These are phyloP conservation scores for Drosophila leonis DNA, from an alignment of 2,888 invertebrate species.

Conservation along the genomic window DNA sequence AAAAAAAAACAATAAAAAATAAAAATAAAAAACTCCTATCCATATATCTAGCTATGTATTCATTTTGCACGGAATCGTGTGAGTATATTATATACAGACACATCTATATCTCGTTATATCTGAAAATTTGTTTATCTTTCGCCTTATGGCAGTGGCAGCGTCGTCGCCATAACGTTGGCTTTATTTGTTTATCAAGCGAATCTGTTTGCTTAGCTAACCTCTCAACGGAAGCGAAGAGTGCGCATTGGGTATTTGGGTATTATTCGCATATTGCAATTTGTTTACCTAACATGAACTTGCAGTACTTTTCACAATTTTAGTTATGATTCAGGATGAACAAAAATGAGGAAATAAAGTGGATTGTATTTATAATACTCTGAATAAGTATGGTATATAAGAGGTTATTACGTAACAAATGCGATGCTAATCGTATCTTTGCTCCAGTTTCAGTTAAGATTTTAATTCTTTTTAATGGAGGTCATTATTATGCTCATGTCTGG, in stretches of 20 bases:
- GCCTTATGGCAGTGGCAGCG: slow-evolving; percentile 40
- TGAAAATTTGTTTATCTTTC: slow-evolving; percentile 52
- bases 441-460: neutral
- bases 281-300: slow-evolving; percentile 39
- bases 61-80: slow-evolving; percentile 13
- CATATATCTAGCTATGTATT: slow-evolving; percentile 5
- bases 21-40: neutral
- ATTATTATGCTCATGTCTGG: neutral
- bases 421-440: neutral
- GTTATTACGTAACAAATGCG: neutral
- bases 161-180: slow-evolving; percentile 31
- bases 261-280: slow-evolving; percentile 36
- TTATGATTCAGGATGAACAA: slow-evolving; percentile 9
- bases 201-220: slow-evolving; percentile 43
- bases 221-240: slow-evolving; percentile 10
- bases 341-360: neutral
- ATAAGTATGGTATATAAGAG: neutral
- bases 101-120: slow-evolving; percentile 21
- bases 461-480: neutral
- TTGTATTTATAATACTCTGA: neutral
- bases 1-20: neutral
- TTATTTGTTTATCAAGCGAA: slow-evolving; percentile 53
- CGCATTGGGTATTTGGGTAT: slow-evolving; percentile 13
- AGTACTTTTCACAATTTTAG: slow-evolving; percentile 30
- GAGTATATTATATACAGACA: neutral